A percentile compares a stretch with the other conserved stretches of the same genome.
Evolutionary conservation across 2,797 vertebrate genomes (phyloP).

Genomic region (Lithobates sylvaticus): DNA sequence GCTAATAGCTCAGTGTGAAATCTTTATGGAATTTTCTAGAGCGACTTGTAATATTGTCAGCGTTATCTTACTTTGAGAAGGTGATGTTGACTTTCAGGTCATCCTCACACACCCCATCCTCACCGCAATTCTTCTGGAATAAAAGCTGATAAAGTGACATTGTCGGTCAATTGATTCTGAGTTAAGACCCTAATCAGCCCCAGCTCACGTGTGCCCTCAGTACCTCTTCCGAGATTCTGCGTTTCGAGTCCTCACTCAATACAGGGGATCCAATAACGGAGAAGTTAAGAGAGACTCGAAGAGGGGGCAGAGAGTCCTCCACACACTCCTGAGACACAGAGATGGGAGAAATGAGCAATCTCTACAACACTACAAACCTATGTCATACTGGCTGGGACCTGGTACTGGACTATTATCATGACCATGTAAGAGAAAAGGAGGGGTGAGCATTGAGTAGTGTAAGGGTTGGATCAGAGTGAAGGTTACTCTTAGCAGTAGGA

Average conservation of each 20-base stretch:
- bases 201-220: neutral
- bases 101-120: conserved; percentile 32
- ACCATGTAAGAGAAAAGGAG: too few species aligned
- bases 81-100: conserved; percentile 22
- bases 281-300: conserved; percentile 33
- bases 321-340: conserved; percentile 44
- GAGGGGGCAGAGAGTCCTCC: conserved; percentile 33
- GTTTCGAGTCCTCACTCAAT: conserved; percentile 33
- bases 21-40: too few species aligned
- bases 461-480: too few species aligned
- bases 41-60: neutral
- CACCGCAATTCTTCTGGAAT: conserved; percentile 54
- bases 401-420: too few species aligned
- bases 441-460: too few species aligned
- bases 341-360: neutral
- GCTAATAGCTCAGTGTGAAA: too few species aligned
- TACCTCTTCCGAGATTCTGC: conserved; percentile 26
- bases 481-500: too few species aligned
- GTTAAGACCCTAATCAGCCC: neutral
- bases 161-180: neutral
- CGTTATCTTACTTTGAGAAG: conserved; percentile 25
- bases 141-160: conserved; percentile 7
- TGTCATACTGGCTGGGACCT: too few species aligned
- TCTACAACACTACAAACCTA: too few species aligned
- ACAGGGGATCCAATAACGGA: conserved; percentile 26